These are phyloP conservation scores for Helicoverpa armigera DNA, from an alignment of 1,140 invertebrate species.

Conservation along the genomic window DNA sequence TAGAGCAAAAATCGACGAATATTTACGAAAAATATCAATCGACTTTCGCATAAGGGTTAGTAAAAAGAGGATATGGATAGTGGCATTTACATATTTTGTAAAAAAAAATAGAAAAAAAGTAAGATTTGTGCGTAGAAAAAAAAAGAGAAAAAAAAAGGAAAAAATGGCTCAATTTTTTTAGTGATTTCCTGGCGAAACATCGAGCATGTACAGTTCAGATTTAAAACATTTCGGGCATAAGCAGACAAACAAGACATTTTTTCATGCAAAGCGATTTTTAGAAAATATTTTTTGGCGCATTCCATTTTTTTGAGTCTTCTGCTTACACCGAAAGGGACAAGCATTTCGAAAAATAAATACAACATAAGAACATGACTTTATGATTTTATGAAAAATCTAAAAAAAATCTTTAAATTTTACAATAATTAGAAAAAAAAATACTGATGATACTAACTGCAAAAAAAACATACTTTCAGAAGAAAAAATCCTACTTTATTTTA, in stretches of 20 bases:
- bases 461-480: too few relatives aligned
- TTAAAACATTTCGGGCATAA: constrained; percentile 47
- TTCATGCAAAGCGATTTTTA: constrained; percentile 58
- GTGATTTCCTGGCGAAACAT: constrained; percentile 67
- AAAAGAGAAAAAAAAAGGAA: constrained; percentile 55
- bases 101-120: constrained; percentile 42
- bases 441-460: too few relatives aligned
- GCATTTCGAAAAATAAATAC: not conserved
- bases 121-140: constrained; percentile 55
- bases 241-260: constrained; percentile 52
- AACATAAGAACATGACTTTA: not conserved
- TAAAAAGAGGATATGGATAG: constrained; percentile 40
- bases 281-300: not conserved
- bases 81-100: constrained; percentile 35
- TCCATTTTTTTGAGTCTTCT: not conserved
- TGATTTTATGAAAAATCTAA: not conserved
- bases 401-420: not conserved
- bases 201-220: constrained; percentile 82
- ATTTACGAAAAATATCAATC: constrained; percentile 23
- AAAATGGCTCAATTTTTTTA: constrained; percentile 46
- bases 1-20: constrained; percentile 9
- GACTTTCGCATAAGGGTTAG: constrained; percentile 40
- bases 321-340: constrained; percentile 2
- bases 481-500: not conserved
- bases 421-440: not conserved